These are phyloP conservation scores for Passerculus sandwichensis DNA, from an alignment of 2,797 vertebrate genomes.

Conservation along the genomic window DNA sequence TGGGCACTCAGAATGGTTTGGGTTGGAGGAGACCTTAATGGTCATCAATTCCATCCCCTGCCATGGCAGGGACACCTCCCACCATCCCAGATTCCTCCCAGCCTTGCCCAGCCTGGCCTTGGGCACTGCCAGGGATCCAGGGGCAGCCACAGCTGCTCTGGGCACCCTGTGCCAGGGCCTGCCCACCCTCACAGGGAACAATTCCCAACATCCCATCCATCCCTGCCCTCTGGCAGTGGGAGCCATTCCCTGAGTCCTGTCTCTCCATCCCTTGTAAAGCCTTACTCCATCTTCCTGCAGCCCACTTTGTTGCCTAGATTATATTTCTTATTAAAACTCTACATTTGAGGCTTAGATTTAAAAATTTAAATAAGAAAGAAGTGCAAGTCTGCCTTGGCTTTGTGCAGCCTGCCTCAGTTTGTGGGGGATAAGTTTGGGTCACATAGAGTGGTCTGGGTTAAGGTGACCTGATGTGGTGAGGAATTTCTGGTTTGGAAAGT, in stretches of 20 bases:
- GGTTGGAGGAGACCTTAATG: background rate
- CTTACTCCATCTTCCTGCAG: background rate
- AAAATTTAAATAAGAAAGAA: background rate
- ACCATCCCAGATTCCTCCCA: background rate
- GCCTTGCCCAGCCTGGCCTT: background rate
- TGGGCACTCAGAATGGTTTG: background rate
- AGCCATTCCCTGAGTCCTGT: background rate
- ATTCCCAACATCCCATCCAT: too few species aligned
- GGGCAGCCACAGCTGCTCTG: background rate
- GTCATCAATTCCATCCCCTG: rapidly evolving
- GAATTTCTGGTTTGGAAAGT: background rate
- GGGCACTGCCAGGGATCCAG: background rate
- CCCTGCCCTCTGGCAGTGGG: too few species aligned
- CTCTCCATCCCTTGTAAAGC: background rate
- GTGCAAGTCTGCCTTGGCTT: background rate
- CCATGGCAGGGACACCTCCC: background rate
- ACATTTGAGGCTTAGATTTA: background rate
- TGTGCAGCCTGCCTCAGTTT: background rate
- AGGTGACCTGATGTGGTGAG: rapidly evolving
- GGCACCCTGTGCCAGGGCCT: too few species aligned
- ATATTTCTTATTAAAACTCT: background rate
- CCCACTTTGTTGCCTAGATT: background rate
- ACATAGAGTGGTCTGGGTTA: background rate
- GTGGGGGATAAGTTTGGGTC: background rate
- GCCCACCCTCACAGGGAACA: too few species aligned